Conservation (phyloP, 2,888 invertebrate genomes). For the Thalpophila matura region DNA sequence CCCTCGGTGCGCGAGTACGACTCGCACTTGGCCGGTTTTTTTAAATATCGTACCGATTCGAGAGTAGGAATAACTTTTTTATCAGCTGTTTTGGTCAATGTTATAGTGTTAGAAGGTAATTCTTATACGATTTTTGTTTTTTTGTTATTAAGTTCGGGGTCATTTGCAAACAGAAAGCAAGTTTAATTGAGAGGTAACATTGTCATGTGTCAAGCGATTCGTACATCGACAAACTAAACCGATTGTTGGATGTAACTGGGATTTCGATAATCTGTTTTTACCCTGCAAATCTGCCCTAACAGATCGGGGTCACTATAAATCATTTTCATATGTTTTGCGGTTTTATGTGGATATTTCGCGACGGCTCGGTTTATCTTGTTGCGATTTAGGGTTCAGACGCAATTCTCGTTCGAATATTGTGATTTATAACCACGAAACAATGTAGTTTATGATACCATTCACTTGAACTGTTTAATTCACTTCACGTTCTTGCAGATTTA, state of each 20-base stretch:
- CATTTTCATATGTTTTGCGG: conserved; percentile 87
- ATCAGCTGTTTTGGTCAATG: not conserved
- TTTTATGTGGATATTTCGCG: conserved; percentile 83
- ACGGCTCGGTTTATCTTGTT: conserved; percentile 83
- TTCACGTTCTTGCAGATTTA: conserved; percentile 57
- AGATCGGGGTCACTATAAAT: conserved; percentile 85
- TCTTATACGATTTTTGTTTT: not conserved
- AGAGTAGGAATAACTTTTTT: too few relatives aligned
- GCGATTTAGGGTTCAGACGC: conserved; percentile 76
- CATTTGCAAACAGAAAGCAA: not conserved
- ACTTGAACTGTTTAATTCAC: conserved; percentile 51
- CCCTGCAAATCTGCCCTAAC: conserved; percentile 80
- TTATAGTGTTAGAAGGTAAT: too few relatives aligned
- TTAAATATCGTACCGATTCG: too few relatives aligned
- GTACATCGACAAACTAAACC: conserved; percentile 71
- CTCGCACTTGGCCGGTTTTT: too few relatives aligned
- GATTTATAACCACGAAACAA: conserved; percentile 68
- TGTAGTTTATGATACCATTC: conserved; percentile 50
- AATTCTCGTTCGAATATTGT: conserved; percentile 68
- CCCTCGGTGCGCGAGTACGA: too few relatives aligned
- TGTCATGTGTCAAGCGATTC: conserved; percentile 56
- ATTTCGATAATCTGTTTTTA: conserved; percentile 88
- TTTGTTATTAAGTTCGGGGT: not conserved
- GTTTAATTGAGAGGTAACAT: conserved; percentile 19
- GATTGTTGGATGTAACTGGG: conserved; percentile 82